Base-by-base conservation (phyloP, 1,140 invertebrate genomes). In the Fopius arisanus region DNA sequence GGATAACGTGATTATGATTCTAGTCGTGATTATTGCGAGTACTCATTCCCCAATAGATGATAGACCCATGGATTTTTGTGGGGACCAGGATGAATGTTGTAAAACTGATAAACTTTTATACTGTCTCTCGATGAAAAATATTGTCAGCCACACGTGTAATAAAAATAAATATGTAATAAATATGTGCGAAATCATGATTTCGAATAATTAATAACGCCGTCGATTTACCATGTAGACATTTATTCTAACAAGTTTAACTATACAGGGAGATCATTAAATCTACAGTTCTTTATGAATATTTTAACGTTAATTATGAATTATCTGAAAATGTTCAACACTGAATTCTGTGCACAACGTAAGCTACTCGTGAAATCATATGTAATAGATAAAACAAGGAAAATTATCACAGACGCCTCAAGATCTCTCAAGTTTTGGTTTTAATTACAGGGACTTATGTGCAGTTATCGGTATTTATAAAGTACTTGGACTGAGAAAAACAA, bases 381-480 rank as follows among this genome's bases (percentile, higher is more conserved):
- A 26, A 59, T 59, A 5, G 33, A 14, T 21, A 59, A 59, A 59
- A 59, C 23, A 59, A 21, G 23, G 23, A 59, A 59, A 59, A 59
- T 59, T 59, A 59, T 59, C 54, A 59, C 54, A 59, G 54, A 59
- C 54, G 54, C 54, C 54, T 59, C 23, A 59, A 26, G 23, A 28
- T 59, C 19, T 14, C 43, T 12, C 14, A 16, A 14, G 23, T 59
- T 19, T 68, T 68, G 40, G 40, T 68, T 68, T 72, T 37, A 65
- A 41, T 72, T 37, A 72, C 37, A 63, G 14, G 33, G 43, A 19
- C 26, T 23, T 59, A 59, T 59, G 54, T 59, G 54, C 54, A 59
- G 6, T 59, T 59, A 59, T 59, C 10, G 48, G 62, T 40, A 41
- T 23, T 28, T 72, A 72, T 67, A 72, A 31, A n/a, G n/a, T n/a